Base-by-base conservation (phyloP, 2,888 invertebrate genomes). In the Shargacucullia verbasci region DNA sequence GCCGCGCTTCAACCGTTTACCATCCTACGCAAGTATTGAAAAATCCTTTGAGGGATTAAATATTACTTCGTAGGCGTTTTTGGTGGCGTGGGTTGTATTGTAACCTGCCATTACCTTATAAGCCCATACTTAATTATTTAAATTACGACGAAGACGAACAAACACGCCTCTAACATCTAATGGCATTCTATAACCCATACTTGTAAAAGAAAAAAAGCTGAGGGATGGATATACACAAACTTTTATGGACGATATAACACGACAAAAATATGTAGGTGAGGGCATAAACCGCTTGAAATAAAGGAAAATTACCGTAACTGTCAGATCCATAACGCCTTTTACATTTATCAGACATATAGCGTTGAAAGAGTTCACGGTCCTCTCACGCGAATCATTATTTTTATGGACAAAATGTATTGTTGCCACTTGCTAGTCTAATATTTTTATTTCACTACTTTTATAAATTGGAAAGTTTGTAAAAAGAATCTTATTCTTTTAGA, bases 321-420 rank as follows among this genome's bases (percentile, higher is more conserved):
- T 58, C 47, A 37, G 31, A 41, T 35, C 14, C 41, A 37, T 62
- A 56, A 62, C 43, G 29, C 35, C 15, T 43, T 58, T 46, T 56
- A 59, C 41, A 56, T 64, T 67, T 68, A 45, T 64, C 50, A 39
- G 47, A 27, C 54, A 15, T 54, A 45, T 61, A 35, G 40, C 34
- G n/a, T 25, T 44, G 11, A 25, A 27, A 48, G 41, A 41, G 56
- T 29, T 35, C 7, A 37, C 8, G 13, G 33, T 15, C 48, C 45
- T 58, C 39, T 56, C 37, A n/a, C 8, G 15, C 33, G 43, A 9
- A 54, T 53, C 48, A 34, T 49, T 49, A 50, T 40, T 65, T 52
- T 55, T 65, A 53, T 54, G 39, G 48, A 43, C 34, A 29, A 47
- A 59, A 49, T 39, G 12, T 41, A 10, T 29, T 57, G 48, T 45